phyloP scores from a whole-genome alignment of 2,888 invertebrate genomes.

The Lottia gigantea region DNA sequence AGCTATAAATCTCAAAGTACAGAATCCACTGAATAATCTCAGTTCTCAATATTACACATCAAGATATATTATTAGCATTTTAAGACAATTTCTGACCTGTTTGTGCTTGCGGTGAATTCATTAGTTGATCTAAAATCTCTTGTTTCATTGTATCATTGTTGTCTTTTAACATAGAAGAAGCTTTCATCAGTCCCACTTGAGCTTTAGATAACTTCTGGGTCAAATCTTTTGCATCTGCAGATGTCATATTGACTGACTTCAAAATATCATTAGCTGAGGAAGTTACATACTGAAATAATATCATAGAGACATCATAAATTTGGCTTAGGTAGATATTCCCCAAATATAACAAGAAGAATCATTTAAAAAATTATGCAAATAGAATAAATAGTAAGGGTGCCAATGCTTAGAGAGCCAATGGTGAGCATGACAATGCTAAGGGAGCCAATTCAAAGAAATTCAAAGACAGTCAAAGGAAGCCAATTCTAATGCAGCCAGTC shows the following conservation, averaged over 20 bases:
- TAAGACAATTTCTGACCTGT: slow-evolving; percentile 29
- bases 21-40: too few species aligned
- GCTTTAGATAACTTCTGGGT: slow-evolving; percentile 33
- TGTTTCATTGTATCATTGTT: slow-evolving; percentile 14
- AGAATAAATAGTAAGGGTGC: too few species aligned
- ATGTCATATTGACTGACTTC: slow-evolving; percentile 37
- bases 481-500: too few species aligned
- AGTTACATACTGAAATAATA: slow-evolving; percentile 39
- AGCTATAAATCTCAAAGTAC: too few species aligned
- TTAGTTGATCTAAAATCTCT: slow-evolving; percentile 32
- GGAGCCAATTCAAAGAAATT: background rate
- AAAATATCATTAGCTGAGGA: slow-evolving; percentile 37
- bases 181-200: slow-evolving; percentile 30
- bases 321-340: background rate
- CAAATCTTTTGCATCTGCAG: slow-evolving; percentile 35
- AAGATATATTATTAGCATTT: too few species aligned
- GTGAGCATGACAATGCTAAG: background rate
- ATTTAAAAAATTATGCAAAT: too few species aligned
- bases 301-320: background rate
- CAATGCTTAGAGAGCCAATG: too few species aligned
- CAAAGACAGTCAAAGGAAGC: too few species aligned
- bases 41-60: too few species aligned
- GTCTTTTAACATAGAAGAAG: slow-evolving; percentile 27
- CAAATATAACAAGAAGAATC: too few species aligned
- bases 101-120: slow-evolving; percentile 35